Base-by-base conservation (phyloP, 2,888 invertebrate species). In the Thera obeliscata region DNA sequence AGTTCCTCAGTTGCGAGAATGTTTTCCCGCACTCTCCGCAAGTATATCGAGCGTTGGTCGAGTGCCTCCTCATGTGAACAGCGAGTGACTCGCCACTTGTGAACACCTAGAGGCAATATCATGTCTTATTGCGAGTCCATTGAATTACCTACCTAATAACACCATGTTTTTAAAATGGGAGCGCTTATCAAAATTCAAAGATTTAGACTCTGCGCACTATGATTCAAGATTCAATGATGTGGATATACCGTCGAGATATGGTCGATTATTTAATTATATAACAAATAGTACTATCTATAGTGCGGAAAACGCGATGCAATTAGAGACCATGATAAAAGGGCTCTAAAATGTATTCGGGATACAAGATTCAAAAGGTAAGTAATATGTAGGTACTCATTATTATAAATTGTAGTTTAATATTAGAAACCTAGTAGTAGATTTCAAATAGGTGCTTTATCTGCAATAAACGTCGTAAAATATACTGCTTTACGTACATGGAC, bases 1-100 rank as follows among this genome's bases (percentile, higher is more conserved):
- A 97, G 88, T 97, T 97, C 54, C 97, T 94, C 62, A 97, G 90
- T 84, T 97, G 97, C 0, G 97, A 97, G 87, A 97, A 97, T 54
- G 96, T 95, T 85, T 97, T 97, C 59, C 95, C 96, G 81, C 97
- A 97, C 74, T 97, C 97, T 35, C 93, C 91, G 83, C 97, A 97
- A 2, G 84, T 81, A 77, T 96, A 96, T 74, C 96, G 96, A 1
- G 93, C 89, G 50, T 85, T 75, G 1, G 80, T 68, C 6, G 83
- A 78, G 74, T 89, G 87, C 0, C 86, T 76, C 49, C 81, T 80
- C 76, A 77, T 79, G 70, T 89, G 89, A 6, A 69, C 67, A 11
- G 78, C 74, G 22, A 89, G 72, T 2, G 79, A 70, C 22, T 86
- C 87, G 2, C 68, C 74, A 48, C 74, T 82, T 36, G 81, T 80